These are phyloP conservation scores for Notothenia coriiceps DNA, from an alignment of 2,113 vertebrate genomes.

Conservation along the genomic window DNA sequence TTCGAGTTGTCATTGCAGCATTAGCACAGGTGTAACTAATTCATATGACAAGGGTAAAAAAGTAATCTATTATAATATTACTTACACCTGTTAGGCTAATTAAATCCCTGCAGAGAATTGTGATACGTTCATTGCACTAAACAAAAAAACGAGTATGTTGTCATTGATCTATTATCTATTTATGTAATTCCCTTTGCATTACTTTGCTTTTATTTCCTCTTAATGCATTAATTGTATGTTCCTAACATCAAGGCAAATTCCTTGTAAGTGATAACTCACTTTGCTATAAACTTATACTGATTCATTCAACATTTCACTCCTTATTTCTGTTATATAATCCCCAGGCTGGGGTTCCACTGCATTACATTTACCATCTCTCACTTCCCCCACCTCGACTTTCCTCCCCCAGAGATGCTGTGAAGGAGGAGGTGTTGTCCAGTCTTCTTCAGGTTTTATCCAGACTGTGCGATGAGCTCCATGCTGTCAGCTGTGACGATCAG, in stretches of 20 bases:
- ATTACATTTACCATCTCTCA: not conserved
- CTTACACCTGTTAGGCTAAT: not conserved
- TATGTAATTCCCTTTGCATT: too few relatives aligned
- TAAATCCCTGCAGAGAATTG: not conserved
- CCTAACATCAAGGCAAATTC: too few relatives aligned
- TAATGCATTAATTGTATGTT: too few relatives aligned
- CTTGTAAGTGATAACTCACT: too few relatives aligned
- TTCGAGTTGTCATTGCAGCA: not conserved
- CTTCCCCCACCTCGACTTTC: not conserved
- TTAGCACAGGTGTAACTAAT: not conserved
- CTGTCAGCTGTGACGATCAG: slow-evolving; percentile 3
- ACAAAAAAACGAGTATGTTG: too few relatives aligned
- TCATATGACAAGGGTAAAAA: not conserved
- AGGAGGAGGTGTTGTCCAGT: slow-evolving; percentile 52
- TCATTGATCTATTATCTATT: too few relatives aligned
- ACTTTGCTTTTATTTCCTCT: too few relatives aligned
- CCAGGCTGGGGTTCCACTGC: not conserved
- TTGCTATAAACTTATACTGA: too few relatives aligned
- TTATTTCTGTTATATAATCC: not conserved
- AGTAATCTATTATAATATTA: not conserved
- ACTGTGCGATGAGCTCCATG: slow-evolving; percentile 65
- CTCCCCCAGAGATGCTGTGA: slow-evolving; percentile 64
- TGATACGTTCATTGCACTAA: not conserved
- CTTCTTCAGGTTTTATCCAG: slow-evolving; percentile 70
- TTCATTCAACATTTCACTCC: not conserved